These are phyloP conservation scores for Caenorhabditis sp. DNA, from an alignment of 2,888 invertebrate genomes.

Conservation along the genomic window DNA sequence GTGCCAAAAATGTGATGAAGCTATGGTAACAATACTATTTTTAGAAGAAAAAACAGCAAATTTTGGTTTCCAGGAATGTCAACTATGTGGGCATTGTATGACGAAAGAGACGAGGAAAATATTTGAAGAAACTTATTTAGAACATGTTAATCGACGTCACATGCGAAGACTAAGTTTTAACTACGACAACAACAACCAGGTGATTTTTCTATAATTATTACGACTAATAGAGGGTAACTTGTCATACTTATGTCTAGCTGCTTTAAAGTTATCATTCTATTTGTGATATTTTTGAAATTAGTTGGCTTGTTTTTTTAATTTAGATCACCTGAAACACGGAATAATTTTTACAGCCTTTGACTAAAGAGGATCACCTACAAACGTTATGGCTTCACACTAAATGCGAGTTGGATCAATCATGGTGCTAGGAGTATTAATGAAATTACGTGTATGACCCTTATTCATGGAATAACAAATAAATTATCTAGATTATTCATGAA, in stretches of 20 bases:
- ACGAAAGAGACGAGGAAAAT: conserved; percentile 75
- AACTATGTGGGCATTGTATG: conserved; percentile 83
- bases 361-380: conserved; percentile 79
- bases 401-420: conserved; percentile 81
- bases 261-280: too few species aligned
- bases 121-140: conserved; percentile 80
- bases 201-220: background rate
- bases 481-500: too few species aligned
- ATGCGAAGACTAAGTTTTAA: conserved; percentile 76
- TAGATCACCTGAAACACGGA: too few species aligned
- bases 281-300: too few species aligned
- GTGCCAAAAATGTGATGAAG: conserved; percentile 33
- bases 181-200: conserved; percentile 72
- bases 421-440: conserved; percentile 76
- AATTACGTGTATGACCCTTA: background rate
- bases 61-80: conserved; percentile 75
- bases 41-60: background rate
- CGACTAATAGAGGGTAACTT: background rate
- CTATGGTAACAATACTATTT: background rate
- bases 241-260: too few species aligned
- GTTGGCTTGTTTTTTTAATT: too few species aligned
- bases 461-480: background rate
- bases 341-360: conserved; percentile 53
- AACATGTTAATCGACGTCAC: conserved; percentile 83
- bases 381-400: conserved; percentile 88